Evolutionary conservation across 64 coral and sea anemone genomes (phyloP).

Genomic region (Hydrozoanthus tunicans): DNA sequence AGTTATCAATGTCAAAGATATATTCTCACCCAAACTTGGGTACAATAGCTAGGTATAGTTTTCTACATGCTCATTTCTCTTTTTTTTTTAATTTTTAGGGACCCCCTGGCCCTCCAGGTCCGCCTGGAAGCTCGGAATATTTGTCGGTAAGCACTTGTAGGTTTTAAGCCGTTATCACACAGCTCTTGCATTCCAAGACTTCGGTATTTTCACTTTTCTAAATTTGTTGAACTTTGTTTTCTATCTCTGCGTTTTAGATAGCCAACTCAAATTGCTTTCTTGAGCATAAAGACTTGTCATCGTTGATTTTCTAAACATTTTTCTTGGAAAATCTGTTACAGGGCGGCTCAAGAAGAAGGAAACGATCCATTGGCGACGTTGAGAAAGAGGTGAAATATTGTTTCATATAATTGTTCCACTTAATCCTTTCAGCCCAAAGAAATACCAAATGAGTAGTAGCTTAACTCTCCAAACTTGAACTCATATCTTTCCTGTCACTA

Average conservation of each 20-base stretch:
- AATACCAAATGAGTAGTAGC: no score
- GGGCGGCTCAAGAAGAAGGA: not conserved
- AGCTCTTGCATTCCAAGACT: not conserved
- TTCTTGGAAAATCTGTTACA: not conserved
- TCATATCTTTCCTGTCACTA: no score
- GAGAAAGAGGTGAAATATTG: not conserved
- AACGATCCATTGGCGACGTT: conserved; percentile 43
- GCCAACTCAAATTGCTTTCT: not conserved
- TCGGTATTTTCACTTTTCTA: not conserved
- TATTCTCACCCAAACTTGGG: not conserved
- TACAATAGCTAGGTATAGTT: not conserved
- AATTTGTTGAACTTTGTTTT: not conserved
- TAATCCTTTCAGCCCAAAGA: no score
- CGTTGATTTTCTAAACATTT: not conserved
- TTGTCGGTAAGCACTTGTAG: conserved; percentile 23
- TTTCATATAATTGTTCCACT: no score
- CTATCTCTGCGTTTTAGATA: no score
- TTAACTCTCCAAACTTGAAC: no score
- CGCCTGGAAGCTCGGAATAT: conserved; percentile 11
- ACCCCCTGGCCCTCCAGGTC: conserved; percentile 36
- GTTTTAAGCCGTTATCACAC: not conserved
- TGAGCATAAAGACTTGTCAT: not conserved
- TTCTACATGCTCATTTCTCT: not conserved
- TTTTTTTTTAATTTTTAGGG: not conserved
- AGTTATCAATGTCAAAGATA: not conserved